Percentiles rank a stretch among this genome's conserved stretches.
Evolutionary conservation across 2,113 vertebrate species (phyloP).

Genomic region (Columba livia): DNA sequence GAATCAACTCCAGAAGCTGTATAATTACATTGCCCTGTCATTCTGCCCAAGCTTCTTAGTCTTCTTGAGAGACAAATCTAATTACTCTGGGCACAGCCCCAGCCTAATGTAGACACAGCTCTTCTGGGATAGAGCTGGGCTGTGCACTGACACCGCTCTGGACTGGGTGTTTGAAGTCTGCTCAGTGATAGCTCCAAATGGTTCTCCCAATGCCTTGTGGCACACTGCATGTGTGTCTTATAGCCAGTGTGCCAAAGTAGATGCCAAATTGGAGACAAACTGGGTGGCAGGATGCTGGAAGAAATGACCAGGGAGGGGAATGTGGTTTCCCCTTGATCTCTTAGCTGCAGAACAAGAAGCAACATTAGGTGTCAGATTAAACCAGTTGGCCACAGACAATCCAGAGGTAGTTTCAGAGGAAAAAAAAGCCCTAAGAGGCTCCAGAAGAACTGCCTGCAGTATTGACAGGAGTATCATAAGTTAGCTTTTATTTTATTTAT

Average conservation of each 20-base stretch:
- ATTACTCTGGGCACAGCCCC: not conserved
- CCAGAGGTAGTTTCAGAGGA: not conserved
- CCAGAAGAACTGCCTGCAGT: not conserved
- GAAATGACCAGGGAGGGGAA: too few species aligned
- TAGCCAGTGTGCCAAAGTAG: not conserved
- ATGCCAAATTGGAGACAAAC: not conserved
- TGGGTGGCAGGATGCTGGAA: not conserved
- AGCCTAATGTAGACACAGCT: not conserved
- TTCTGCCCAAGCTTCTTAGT: not conserved
- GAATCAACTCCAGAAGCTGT: not conserved
- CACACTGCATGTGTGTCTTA: not conserved
- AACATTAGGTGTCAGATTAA: not conserved
- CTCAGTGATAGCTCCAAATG: not conserved
- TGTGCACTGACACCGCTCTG: fast-evolving
- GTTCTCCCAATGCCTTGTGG: not conserved
- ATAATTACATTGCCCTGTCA: not conserved
- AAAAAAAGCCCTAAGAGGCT: not conserved
- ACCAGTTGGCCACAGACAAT: not conserved
- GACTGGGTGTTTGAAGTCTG: not conserved
- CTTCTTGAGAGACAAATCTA: not conserved
- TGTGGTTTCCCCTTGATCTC: not conserved
- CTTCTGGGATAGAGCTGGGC: not conserved
- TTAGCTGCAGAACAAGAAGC: not conserved
- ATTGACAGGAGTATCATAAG: fast-evolving
- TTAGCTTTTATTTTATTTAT: not conserved